Percentiles rank a stretch among this genome's conserved stretches.
phyloP scores from a whole-genome alignment of 2,113 vertebrate genomes.

The Xenus cinereus region DNA sequence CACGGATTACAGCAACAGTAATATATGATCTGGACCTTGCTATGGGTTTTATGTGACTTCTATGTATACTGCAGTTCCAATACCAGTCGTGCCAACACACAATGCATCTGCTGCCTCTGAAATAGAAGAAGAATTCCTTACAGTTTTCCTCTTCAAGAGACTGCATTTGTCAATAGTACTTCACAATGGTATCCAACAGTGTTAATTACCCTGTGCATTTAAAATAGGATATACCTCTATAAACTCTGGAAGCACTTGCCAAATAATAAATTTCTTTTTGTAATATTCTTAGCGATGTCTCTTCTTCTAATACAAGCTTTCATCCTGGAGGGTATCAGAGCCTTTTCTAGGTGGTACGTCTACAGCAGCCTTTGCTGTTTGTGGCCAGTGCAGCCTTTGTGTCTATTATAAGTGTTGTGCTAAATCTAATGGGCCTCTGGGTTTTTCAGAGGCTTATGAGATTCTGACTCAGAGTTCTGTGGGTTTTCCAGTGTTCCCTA shows the following conservation, averaged over 20 bases:
- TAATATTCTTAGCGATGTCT: neutral
- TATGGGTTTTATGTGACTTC: slow-evolving; percentile 38
- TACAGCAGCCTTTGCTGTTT: neutral
- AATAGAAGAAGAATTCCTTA: neutral
- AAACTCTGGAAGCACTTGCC: neutral
- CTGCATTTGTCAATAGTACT: neutral
- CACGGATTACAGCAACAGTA: slow-evolving; percentile 24
- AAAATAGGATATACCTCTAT: neutral
- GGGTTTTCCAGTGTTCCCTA: neutral
- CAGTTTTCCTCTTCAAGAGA: neutral
- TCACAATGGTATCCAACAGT: neutral
- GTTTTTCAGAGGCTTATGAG: neutral
- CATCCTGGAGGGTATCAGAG: neutral
- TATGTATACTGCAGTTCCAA: neutral
- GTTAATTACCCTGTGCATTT: neutral
- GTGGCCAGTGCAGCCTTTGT: neutral
- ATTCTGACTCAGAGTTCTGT: neutral
- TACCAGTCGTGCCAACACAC: slow-evolving; percentile 12
- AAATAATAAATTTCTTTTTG: neutral
- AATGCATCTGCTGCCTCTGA: slow-evolving; percentile 31
- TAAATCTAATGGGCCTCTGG: neutral
- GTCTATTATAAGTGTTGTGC: neutral
- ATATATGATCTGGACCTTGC: slow-evolving; percentile 4
- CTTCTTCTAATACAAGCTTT: neutral
- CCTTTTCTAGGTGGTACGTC: neutral